phyloP scores from a whole-genome alignment of 37 sponge, comb jelly and placozoan genomes.

The Agelas oroides region DNA sequence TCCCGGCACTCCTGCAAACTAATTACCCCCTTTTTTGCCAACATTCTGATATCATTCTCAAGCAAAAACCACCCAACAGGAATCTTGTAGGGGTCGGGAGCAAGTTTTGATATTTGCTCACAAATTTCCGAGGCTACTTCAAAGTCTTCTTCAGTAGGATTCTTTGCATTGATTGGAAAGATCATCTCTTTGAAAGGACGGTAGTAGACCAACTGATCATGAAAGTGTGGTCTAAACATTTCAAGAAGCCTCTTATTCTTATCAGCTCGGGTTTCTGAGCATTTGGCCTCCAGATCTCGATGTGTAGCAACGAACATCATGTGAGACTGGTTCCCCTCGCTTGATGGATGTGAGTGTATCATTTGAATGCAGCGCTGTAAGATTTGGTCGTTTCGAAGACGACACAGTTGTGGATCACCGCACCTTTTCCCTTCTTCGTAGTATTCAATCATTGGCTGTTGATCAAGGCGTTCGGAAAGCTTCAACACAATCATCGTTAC shows the following conservation, averaged over 20 bases:
- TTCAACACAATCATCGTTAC: background rate
- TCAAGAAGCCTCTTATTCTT: background rate
- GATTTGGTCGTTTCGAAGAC: background rate
- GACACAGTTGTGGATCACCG: background rate
- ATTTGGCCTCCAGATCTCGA: background rate
- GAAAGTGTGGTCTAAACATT: background rate
- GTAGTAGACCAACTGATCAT: background rate
- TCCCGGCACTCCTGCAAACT: too few species aligned
- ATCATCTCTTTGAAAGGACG: background rate
- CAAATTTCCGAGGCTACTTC: background rate
- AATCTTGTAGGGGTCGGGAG: too few species aligned
- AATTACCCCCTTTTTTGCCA: too few species aligned
- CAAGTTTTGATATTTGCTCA: background rate
- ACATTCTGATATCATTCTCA: too few species aligned
- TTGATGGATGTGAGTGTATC: background rate
- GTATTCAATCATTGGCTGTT: background rate
- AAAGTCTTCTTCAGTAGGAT: background rate
- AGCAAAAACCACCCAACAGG: too few species aligned
- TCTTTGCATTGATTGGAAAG: slow-evolving; percentile 6
- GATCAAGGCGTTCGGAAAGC: background rate
- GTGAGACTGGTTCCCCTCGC: background rate
- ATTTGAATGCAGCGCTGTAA: background rate
- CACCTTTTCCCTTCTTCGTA: background rate
- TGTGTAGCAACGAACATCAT: slow-evolving; percentile 16
- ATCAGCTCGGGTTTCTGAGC: background rate